Evolutionary conservation across 2,113 vertebrate genomes (phyloP).

Genomic region (Candoia aspera): DNA sequence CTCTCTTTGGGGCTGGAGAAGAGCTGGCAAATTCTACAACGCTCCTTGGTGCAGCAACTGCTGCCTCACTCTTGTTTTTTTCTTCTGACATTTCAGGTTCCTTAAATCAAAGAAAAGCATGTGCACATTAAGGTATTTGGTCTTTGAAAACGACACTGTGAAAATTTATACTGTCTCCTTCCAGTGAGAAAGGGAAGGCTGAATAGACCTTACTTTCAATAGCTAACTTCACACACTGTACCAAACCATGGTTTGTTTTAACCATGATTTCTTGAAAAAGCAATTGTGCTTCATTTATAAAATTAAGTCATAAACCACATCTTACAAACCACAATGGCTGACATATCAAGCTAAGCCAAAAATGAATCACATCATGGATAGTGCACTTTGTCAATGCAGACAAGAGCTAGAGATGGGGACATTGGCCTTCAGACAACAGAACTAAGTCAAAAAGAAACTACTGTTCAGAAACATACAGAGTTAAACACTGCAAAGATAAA

Average conservation of each 20-base stretch:
- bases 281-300: not conserved
- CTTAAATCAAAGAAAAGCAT: constrained; percentile 42
- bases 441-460: not conserved
- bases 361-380: not conserved
- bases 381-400: not conserved
- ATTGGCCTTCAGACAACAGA: not conserved
- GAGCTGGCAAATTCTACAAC: constrained; percentile 71
- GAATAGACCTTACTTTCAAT: not conserved
- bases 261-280: not conserved
- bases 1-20: constrained; percentile 74
- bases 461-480: not conserved
- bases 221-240: not conserved
- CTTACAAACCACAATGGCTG: not conserved
- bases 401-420: not conserved
- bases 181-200: not conserved
- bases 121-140: constrained; percentile 9
- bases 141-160: constrained; percentile 10
- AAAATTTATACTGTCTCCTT: not conserved
- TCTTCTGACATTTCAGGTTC: constrained; percentile 71
- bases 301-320: not conserved
- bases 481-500: not conserved
- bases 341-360: not conserved
- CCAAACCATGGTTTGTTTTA: not conserved
- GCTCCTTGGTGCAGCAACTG: constrained; percentile 64
- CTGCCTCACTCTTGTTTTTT: constrained; percentile 66